Conservation (phyloP, 1,140 invertebrate genomes). For the Neoseiulus cucumeris region DNA sequence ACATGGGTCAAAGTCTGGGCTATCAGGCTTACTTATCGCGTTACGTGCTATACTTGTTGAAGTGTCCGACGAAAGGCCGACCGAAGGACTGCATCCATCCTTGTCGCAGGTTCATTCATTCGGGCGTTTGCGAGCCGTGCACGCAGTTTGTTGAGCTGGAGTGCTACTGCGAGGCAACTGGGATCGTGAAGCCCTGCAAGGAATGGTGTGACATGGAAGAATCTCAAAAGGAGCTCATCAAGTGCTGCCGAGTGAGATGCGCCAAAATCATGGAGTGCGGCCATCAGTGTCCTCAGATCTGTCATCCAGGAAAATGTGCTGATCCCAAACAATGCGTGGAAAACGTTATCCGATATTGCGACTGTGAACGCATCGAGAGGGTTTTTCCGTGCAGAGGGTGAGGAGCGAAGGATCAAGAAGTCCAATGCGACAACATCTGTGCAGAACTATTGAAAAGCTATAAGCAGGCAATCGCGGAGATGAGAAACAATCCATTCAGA, state of each 20-base stretch:
- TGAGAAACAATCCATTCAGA: constrained; percentile 1
- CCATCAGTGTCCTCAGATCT: constrained; percentile 52
- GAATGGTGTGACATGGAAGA: constrained; percentile 36
- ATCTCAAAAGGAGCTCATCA: constrained; percentile 33
- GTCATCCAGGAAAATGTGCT: constrained; percentile 55
- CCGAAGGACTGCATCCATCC: constrained; percentile 54
- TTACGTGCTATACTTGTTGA: not conserved
- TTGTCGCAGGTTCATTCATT: constrained; percentile 54
- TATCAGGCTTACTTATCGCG: not conserved
- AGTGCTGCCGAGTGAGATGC: constrained; percentile 36
- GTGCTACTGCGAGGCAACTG: constrained; percentile 57
- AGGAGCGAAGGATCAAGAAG: constrained; percentile 18
- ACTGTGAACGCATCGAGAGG: constrained; percentile 53
- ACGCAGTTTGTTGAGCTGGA: constrained; percentile 42
- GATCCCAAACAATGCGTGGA: constrained; percentile 46
- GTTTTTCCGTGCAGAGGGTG: constrained; percentile 42
- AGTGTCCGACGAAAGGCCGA: constrained; percentile 41
- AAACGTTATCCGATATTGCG: constrained; percentile 53
- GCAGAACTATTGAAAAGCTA: constrained; percentile 18
- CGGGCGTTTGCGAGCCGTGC: constrained; percentile 37
- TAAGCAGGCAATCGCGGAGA: constrained; percentile 11
- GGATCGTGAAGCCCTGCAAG: constrained; percentile 47
- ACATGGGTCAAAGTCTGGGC: not conserved
- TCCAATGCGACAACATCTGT: constrained; percentile 27
- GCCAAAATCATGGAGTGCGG: constrained; percentile 32